Base-by-base conservation (phyloP, 2,888 invertebrate genomes). In the Punctoribates punctum region DNA sequence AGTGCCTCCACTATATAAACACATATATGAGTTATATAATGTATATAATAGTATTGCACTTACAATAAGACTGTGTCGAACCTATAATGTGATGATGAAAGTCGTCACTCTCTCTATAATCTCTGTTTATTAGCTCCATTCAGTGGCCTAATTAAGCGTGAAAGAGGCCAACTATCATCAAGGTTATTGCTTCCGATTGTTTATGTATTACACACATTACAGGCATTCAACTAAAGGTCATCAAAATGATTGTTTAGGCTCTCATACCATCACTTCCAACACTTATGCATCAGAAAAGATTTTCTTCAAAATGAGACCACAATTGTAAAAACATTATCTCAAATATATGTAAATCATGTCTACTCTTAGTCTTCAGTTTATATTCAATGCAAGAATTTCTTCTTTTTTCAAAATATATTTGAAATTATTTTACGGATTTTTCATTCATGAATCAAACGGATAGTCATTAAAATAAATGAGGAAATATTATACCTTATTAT, bases 161-260 rank as follows among this genome's bases (percentile, higher is more conserved):
- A 70, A 70, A 70, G 70, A 38, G 70, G 70, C 38, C 70, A 70
- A 70, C 8, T 70, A 38, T 42, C 23, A 38, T 38, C 27, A 70
- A 70, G 46, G 70, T 46, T 42, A 70, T 70, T 70, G 70, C 70
- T 70, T 70, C 70, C 70, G 70, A 70, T 70, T 70, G 70, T 70
- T 70, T 60, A 60, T 60, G 60, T 60, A 60, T 60, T 60, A 60
- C 23, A 60, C 60, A 60, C 15, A 46, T 46, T 11, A 46, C 46
- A 46, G 9, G 9, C 8, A 11, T 46, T 15, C 46, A 46, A 11
- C 8, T 15, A 46, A 11, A 60, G 60, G 60, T 60, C 15, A 60
- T 60, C 60, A 60, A 60, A 20, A 60, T 60, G 60, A 60, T 60
- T 60, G 60, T 60, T 60, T 54, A 54, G 51, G 25, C 5, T 25